phyloP scores from a whole-genome alignment of 1,140 invertebrate species.

The Archegozetes longisetosus region DNA sequence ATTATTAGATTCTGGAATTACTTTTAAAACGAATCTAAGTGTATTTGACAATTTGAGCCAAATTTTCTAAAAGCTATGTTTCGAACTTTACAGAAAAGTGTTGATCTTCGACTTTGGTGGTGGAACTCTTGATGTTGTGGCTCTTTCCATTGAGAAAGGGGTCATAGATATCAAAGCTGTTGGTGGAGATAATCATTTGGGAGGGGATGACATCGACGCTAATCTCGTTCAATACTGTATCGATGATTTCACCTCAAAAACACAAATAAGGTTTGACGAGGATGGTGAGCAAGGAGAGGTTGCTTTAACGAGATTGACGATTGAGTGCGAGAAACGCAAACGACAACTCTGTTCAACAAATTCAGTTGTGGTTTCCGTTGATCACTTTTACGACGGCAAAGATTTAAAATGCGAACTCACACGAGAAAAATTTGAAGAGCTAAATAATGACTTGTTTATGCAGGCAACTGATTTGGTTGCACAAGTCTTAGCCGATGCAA shows the following conservation, averaged over 20 bases:
- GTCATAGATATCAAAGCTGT: conserved; percentile 20
- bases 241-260: conserved; percentile 16
- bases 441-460: conserved; percentile 19
- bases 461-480: conserved; percentile 16
- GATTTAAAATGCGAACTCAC: conserved; percentile 24
- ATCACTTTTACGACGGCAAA: background rate
- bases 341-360: background rate
- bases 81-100: too few relatives aligned
- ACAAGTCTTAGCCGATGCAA: conserved; percentile 19
- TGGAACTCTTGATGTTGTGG: conserved; percentile 21
- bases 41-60: too few relatives aligned
- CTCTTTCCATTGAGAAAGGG: conserved; percentile 15
- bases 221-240: conserved; percentile 10
- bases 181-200: conserved; percentile 24
- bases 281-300: background rate
- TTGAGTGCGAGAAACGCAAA: conserved; percentile 13
- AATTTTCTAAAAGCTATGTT: too few relatives aligned
- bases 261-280: conserved; percentile 1
- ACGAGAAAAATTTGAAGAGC: conserved; percentile 19
- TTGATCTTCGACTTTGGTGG: conserved; percentile 23
- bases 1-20: too few relatives aligned
- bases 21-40: too few relatives aligned
- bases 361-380: conserved; percentile 4
- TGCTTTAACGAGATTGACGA: conserved; percentile 1
- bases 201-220: conserved; percentile 22